These are phyloP conservation scores for Drosophila infuscata DNA, from an alignment of 2,888 invertebrate species.

Conservation along the genomic window DNA sequence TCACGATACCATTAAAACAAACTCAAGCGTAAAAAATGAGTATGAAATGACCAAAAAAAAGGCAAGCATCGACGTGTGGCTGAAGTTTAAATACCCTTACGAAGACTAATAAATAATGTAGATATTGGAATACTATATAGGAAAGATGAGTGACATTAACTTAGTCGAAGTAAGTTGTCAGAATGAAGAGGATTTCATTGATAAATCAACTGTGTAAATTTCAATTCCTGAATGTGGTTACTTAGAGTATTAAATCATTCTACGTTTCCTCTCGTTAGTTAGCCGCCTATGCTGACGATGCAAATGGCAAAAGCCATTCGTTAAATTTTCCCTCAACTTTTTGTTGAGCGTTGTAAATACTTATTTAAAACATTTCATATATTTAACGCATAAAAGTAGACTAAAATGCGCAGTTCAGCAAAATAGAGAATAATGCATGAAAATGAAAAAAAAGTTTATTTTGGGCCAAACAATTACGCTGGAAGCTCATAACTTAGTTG, in stretches of 20 bases:
- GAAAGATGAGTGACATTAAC: background rate
- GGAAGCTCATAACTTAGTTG: background rate
- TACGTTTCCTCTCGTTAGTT: slow-evolving; percentile 10
- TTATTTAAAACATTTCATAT: slow-evolving; percentile 1
- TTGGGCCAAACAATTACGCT: background rate
- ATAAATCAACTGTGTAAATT: background rate
- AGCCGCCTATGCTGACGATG: slow-evolving; percentile 6
- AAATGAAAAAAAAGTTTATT: slow-evolving; percentile 1
- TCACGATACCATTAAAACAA: slow-evolving; percentile 57
- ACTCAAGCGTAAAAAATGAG: slow-evolving; percentile 71
- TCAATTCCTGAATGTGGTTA: background rate
- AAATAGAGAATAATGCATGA: background rate
- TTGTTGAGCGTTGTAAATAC: background rate
- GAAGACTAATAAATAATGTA: background rate
- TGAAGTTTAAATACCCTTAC: slow-evolving; percentile 10
- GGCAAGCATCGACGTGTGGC: background rate
- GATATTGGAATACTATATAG: background rate
- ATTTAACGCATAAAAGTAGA: slow-evolving; percentile 16
- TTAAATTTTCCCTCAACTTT: slow-evolving; percentile 1
- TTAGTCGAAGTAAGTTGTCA: background rate
- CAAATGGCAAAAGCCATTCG: slow-evolving; percentile 16
- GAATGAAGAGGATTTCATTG: background rate
- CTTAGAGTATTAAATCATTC: slow-evolving; percentile 13
- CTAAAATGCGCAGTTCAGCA: background rate
- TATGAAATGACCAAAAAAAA: slow-evolving; percentile 83